Base-by-base conservation (phyloP, 1,140 invertebrate species). In the Zaprionus camerounensis region DNA sequence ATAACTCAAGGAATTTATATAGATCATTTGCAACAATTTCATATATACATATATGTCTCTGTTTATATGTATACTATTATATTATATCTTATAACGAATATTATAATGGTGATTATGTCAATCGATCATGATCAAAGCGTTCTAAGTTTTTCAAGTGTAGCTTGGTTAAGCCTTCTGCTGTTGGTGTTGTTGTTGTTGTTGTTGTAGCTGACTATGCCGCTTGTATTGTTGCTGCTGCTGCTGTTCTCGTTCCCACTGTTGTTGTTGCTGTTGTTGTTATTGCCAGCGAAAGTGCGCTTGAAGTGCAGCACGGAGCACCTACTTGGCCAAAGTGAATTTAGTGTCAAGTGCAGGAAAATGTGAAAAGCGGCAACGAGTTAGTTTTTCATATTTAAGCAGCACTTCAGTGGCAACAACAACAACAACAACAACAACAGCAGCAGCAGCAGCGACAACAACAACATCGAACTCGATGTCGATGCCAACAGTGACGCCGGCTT, bases 351-450 rank as follows among this genome's bases (percentile, higher is more conserved):
- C 85, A 90, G 85, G 70, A 85, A 82, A 90, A 90, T 90, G 82
- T 82, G 85, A 90, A 90, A 80, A 85, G 85, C 85, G 80, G 79
- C 81, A 72, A 78, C 79, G 85, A 90, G 85, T 90, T 90, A 90
- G 85, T 90, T 90, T 90, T 90, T 90, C 85, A 90, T 90, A 90
- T 90, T 90, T 90, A 90, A 90, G 85, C 85, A 90, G 85, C 85
- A 90, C 85, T 90, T 67, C 51, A 73, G 46, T 28, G 44, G 70
- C 78, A 73, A 71, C 71, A 78, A 36, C 36, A 36, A 20, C 71
- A 71, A 38, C 63, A 78, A 38, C 38, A 44, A 53, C 6, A 71
- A 38, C 63, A 78, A 38, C 38, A 44, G 49, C 6, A 44, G 55
- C 65, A 22, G 22, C 71, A 65, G 34, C 53, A 36, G 15, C 61